phyloP scores from a whole-genome alignment of 2,113 vertebrate species.

The Neotoma lepida region DNA sequence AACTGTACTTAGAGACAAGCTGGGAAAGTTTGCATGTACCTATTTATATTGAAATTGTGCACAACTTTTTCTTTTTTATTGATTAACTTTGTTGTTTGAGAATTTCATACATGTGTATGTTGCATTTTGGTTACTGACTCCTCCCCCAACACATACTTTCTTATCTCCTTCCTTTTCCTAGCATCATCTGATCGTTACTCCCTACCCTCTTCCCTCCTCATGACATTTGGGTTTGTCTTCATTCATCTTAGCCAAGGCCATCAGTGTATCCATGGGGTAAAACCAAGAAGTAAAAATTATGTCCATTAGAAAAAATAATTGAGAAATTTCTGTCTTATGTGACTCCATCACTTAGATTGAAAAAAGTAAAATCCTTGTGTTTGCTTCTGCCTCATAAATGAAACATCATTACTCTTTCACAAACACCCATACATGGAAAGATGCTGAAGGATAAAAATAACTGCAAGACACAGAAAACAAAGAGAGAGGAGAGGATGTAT shows the following conservation, averaged over 20 bases:
- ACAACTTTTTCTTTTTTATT: neutral
- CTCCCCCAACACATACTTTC: neutral
- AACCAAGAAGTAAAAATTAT: neutral
- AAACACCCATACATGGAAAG: neutral
- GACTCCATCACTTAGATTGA: conserved; percentile 32
- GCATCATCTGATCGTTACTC: neutral
- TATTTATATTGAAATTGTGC: conserved; percentile 38
- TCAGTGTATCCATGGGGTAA: neutral
- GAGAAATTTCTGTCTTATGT: conserved; percentile 15
- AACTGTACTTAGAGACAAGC: conserved; percentile 26
- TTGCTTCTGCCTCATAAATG: conserved; percentile 38
- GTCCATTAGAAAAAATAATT: conserved; percentile 16
- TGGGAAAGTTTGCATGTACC: neutral
- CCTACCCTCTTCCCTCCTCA: neutral
- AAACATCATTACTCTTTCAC: conserved; percentile 27
- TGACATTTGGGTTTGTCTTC: neutral
- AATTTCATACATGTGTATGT: neutral
- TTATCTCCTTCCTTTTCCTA: neutral
- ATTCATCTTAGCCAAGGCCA: neutral
- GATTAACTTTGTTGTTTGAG: neutral
- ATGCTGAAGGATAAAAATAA: conserved; percentile 55
- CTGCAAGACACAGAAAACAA: conserved; percentile 37
- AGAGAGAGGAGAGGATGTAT: conserved; percentile 29
- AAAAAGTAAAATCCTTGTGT: neutral
- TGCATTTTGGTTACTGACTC: neutral